A percentile compares a stretch with the other conserved stretches of the same genome.
phyloP scores from a whole-genome alignment of 2,113 vertebrate genomes.

The Channa argus region DNA sequence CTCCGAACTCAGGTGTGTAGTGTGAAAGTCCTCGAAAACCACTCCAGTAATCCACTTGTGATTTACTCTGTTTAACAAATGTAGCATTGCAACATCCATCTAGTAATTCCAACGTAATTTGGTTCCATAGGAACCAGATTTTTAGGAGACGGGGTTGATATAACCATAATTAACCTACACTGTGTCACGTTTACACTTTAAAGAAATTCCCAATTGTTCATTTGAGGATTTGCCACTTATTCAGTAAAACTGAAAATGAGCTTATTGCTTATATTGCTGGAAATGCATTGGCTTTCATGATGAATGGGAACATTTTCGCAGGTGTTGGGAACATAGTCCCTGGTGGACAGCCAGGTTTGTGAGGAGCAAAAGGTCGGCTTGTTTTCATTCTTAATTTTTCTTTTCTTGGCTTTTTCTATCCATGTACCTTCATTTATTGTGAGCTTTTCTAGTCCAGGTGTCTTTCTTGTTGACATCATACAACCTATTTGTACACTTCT shows the following conservation, averaged over 20 bases:
- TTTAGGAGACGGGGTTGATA: no score
- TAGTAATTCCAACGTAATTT: no score
- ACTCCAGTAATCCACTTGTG: no score
- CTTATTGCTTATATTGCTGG: background rate
- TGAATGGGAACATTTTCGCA: conserved; percentile 34
- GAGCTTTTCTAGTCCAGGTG: background rate
- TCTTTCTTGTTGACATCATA: conserved; percentile 4
- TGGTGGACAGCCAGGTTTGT: background rate
- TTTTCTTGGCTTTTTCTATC: background rate
- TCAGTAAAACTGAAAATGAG: conserved; percentile 23
- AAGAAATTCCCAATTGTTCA: background rate
- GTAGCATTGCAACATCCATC: no score
- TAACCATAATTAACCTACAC: background rate
- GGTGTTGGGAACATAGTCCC: conserved; percentile 6
- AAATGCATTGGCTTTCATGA: conserved; percentile 8
- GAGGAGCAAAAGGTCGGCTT: background rate
- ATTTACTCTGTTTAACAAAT: no score
- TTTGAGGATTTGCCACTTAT: background rate
- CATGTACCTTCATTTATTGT: background rate
- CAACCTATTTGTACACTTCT: background rate
- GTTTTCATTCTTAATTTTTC: background rate
- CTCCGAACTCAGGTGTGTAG: no score
- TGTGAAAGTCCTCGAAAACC: no score
- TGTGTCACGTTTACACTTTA: conserved; percentile 2
- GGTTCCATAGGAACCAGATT: no score